Conservation (phyloP, 2,797 vertebrate genomes). For the Micropoecilia bifurca region DNA sequence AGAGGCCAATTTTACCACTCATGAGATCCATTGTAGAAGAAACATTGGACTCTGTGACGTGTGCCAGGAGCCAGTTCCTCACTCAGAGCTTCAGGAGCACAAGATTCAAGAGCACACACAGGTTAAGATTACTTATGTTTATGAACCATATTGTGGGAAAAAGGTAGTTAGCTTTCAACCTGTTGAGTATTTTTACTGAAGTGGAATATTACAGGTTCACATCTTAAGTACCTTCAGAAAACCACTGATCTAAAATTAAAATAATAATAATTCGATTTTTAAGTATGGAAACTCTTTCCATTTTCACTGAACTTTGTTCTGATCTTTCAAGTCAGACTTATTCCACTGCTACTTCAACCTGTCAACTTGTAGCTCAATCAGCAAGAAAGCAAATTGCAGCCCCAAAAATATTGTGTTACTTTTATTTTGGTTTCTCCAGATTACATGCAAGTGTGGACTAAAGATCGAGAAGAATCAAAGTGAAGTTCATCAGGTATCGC, state of each 20-base stretch:
- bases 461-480: constrained; percentile 88
- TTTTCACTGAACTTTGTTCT: not conserved
- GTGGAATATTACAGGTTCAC: not conserved
- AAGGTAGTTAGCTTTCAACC: not conserved
- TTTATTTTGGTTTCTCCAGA: constrained; percentile 75
- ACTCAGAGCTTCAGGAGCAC: constrained; percentile 87
- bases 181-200: not conserved
- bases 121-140: constrained; percentile 71
- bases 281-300: not conserved
- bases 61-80: constrained; percentile 91
- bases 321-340: not conserved
- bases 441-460: constrained; percentile 92
- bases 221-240: not conserved
- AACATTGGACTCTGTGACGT: constrained; percentile 90
- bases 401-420: not conserved
- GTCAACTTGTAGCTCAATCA: not conserved
- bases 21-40: constrained; percentile 95
- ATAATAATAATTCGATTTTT: not conserved
- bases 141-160: not conserved
- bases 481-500: constrained; percentile 87
- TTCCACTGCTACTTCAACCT: not conserved
- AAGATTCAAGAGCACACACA: constrained; percentile 88
- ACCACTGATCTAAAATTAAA: too few species aligned
- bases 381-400: not conserved
- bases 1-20: constrained; percentile 92